Evolutionary conservation across 1,140 invertebrate genomes (phyloP).

Genomic region (Stenopsyche tienmushanensis): DNA sequence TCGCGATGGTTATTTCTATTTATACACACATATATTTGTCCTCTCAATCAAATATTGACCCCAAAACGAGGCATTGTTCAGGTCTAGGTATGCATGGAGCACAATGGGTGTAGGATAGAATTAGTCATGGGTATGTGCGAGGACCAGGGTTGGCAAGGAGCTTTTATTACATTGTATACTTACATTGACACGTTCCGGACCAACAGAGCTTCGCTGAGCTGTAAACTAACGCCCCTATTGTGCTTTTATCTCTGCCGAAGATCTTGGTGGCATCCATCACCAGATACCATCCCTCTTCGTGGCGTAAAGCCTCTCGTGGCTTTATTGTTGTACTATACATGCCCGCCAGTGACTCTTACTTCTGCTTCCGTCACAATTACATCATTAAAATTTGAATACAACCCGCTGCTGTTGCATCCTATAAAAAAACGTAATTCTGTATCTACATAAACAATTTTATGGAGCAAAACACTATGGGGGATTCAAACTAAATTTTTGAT

Average conservation of each 20-base stretch:
- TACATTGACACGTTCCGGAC: neutral
- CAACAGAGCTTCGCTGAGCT: neutral
- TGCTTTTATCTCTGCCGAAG: conserved; percentile 9
- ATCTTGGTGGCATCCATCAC: conserved; percentile 13
- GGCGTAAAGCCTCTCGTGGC: neutral
- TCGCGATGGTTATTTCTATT: neutral
- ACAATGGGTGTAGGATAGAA: too few species aligned
- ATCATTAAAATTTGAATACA: neutral
- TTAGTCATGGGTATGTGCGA: too few species aligned
- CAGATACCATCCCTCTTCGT: neutral
- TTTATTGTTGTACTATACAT: neutral
- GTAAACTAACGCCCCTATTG: conserved; percentile 1
- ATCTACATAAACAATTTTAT: too few species aligned
- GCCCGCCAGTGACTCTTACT: too few species aligned
- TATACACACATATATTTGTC: neutral
- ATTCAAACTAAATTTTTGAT: too few species aligned
- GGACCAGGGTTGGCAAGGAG: too few species aligned
- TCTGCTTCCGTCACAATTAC: neutral
- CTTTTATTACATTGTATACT: too few species aligned
- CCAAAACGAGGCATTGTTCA: neutral
- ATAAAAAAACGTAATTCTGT: too few species aligned
- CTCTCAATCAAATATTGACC: conserved; percentile 4
- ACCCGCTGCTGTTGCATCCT: too few species aligned
- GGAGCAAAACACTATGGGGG: too few species aligned
- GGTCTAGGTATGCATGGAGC: too few species aligned